Evolutionary conservation across 2,113 vertebrate genomes (phyloP), one percentile per base, ranked within the genome.

Genomic region (Poeciliopsis retropinna): DNA sequence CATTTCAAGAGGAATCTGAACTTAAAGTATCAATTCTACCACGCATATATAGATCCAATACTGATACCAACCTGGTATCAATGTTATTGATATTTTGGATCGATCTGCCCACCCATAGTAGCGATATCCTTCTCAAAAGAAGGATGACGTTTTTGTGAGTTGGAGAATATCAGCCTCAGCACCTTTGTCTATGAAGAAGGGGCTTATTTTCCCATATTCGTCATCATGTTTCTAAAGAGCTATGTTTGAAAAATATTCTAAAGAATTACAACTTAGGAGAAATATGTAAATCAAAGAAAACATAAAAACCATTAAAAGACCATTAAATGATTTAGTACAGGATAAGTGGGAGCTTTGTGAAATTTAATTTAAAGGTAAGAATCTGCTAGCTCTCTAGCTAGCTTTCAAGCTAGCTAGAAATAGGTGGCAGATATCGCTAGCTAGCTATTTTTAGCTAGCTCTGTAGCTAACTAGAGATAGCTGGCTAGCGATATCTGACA

Each of bases 101-200:
- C 34, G 9, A 10, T 34, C 34, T 34, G 34, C 34, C 34, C 34
- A 34, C 34, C 34, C 10, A 10, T 34, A 34, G 13, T n/a, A 4
- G 4, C n/a, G 29, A n/a, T 62, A 15, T 4, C 11, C 14, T 67
- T 67, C 28, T 14, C 1, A 7, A 28, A 54, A 54, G 2, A 54
- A 11, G 19, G 65, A 87, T 71, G 64, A 34, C 73, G 63, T 79
- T 62, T 67, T 8, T 47, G 64, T 9, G 5, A 80, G 69, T 39
- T 19, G 2, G 61, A n/a, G 60, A 84, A 67, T 47, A 47, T 47
- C 3, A 17, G 41, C 60, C 76, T 62, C 73, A 70, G 28, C 4
- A 69, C 54, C 32, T 54, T 44, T 17, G 47, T 75, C 29, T 75
- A 29, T 17, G 5, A 62, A 51, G 75, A 70, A 57, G 65, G 27